A percentile compares a stretch with the other conserved stretches of the same genome.
phyloP scores from a whole-genome alignment of 2,888 invertebrate genomes.

The Elgonia sp. region DNA sequence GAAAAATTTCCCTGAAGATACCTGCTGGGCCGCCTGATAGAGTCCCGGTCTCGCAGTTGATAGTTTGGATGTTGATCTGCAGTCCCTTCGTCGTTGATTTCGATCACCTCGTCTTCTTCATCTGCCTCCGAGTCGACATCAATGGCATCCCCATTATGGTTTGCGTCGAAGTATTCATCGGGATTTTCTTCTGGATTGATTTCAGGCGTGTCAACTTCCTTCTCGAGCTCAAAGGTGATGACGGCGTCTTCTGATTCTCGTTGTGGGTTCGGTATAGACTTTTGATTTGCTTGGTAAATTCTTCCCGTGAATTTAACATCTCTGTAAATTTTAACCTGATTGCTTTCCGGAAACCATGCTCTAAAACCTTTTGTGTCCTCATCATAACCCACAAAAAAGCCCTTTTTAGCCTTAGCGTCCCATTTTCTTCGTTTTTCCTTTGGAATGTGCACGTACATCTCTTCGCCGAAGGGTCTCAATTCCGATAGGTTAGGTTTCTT shows the following conservation, averaged over 20 bases:
- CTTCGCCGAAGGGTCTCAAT: slow-evolving; percentile 58
- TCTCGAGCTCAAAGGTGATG: no score
- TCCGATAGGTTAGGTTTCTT: slow-evolving; percentile 15
- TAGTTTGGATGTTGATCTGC: neutral
- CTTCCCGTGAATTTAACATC: slow-evolving; percentile 32
- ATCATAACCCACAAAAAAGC: slow-evolving; percentile 24
- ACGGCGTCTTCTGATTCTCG: no score
- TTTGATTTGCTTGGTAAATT: no score
- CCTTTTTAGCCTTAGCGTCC: slow-evolving; percentile 43
- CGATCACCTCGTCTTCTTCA: neutral
- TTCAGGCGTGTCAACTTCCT: no score
- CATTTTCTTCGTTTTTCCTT: slow-evolving; percentile 31
- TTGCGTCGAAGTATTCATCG: no score
- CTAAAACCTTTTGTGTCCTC: slow-evolving; percentile 55
- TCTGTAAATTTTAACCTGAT: slow-evolving; percentile 28
- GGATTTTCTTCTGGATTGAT: no score
- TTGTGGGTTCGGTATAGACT: no score
- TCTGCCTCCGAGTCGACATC: no score
- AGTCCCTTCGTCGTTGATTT: neutral
- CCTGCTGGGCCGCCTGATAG: neutral
- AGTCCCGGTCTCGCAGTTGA: neutral
- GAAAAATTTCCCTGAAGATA: neutral
- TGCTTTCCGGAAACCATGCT: slow-evolving; percentile 36
- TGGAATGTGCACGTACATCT: slow-evolving; percentile 32
- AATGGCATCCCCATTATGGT: no score